phyloP scores from a whole-genome alignment of 2,888 invertebrate species.

The Marasmarcha lunaedactyla region DNA sequence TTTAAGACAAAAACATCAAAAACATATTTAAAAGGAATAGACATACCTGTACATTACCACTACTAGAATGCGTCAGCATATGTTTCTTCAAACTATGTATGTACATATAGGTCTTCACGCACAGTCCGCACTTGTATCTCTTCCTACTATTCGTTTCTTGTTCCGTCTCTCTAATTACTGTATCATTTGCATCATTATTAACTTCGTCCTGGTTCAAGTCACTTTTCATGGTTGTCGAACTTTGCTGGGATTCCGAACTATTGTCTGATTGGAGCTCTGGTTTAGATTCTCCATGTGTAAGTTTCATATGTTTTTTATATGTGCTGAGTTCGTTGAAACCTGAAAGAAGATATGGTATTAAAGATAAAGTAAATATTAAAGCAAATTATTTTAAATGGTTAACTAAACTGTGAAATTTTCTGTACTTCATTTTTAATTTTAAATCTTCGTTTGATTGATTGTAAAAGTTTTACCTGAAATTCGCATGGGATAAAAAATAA shows the following conservation, averaged over 20 bases:
- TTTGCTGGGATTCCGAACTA: slow-evolving; percentile 16
- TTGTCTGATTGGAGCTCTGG: slow-evolving; percentile 22
- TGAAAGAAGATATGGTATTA: slow-evolving; percentile 19
- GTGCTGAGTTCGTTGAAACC: slow-evolving; percentile 50
- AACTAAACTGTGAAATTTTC: neutral
- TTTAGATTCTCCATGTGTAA: slow-evolving; percentile 39
- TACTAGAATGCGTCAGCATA: slow-evolving; percentile 37
- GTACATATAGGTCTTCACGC: slow-evolving; percentile 60
- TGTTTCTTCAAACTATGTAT: slow-evolving; percentile 62
- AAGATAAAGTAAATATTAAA: too few relatives aligned
- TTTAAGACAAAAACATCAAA: too few relatives aligned
- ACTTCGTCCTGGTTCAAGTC: slow-evolving; percentile 7
- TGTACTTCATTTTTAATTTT: too few relatives aligned
- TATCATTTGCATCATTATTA: slow-evolving; percentile 3
- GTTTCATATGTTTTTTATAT: slow-evolving; percentile 53
- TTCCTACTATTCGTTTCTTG: slow-evolving; percentile 22
- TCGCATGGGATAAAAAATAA: too few relatives aligned
- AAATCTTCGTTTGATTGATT: too few relatives aligned
- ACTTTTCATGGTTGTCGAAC: neutral
- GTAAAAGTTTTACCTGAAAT: too few relatives aligned
- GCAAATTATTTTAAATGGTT: neutral
- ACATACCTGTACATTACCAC: too few relatives aligned
- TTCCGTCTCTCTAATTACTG: slow-evolving; percentile 8
- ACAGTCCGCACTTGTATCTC: slow-evolving; percentile 52
- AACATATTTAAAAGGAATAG: too few relatives aligned